phyloP scores from a whole-genome alignment of 2,797 vertebrate species.

The Ptychadena robeensis region DNA sequence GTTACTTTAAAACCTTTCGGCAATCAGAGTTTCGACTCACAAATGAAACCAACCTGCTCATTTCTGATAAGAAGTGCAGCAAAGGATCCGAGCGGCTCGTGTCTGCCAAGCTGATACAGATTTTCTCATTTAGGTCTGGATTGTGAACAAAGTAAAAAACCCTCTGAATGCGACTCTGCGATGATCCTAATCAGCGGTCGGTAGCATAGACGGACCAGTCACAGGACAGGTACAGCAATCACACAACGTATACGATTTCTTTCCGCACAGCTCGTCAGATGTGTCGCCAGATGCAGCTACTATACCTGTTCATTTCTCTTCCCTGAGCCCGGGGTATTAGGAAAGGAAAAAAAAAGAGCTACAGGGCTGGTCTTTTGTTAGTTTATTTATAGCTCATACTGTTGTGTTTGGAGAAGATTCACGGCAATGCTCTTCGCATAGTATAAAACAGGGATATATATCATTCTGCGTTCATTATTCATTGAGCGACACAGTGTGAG shows the following conservation, averaged over 20 bases:
- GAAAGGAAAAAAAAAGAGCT: background rate
- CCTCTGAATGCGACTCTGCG: conserved; percentile 3
- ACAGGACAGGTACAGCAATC: conserved; percentile 5
- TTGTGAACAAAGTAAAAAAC: conserved; percentile 23
- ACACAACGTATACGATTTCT: background rate
- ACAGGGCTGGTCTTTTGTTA: conserved; percentile 25
- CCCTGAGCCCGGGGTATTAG: background rate
- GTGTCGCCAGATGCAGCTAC: background rate
- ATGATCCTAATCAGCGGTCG: conserved; percentile 35
- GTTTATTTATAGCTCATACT: conserved; percentile 38
- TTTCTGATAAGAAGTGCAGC: conserved; percentile 29
- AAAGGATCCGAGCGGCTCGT: background rate
- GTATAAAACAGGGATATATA: background rate
- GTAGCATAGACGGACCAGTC: background rate
- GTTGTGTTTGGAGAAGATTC: conserved; percentile 35
- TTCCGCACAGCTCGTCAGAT: conserved; percentile 4
- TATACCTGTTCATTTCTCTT: conserved; percentile 15
- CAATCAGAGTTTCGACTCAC: conserved; percentile 17
- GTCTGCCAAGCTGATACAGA: conserved; percentile 19
- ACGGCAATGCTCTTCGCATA: conserved; percentile 9
- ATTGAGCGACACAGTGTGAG: background rate
- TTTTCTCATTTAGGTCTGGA: conserved; percentile 25
- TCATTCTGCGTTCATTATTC: conserved; percentile 10
- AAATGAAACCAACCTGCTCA: conserved; percentile 44
- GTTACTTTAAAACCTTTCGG: conserved; percentile 18